These are phyloP conservation scores for Hirtodrosophila cameraria DNA, from an alignment of 2,888 invertebrate species.

Conservation along the genomic window DNA sequence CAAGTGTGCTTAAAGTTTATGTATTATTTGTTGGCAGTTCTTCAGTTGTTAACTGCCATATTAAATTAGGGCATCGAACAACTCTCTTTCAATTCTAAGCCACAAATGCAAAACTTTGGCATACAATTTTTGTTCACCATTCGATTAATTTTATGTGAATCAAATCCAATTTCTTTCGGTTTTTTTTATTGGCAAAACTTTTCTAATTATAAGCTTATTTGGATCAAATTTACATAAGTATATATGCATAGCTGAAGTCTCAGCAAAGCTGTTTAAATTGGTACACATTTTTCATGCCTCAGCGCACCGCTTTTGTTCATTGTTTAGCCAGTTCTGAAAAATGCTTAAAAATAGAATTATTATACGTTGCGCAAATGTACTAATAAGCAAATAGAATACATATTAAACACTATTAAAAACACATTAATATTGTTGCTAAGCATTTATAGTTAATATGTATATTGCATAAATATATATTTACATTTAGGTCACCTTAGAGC, in stretches of 20 bases:
- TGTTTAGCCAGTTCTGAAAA: background rate
- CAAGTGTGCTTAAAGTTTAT: background rate
- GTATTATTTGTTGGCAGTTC: slow-evolving; percentile 1
- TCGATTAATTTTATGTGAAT: slow-evolving; percentile 19
- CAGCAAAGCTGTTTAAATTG: slow-evolving; percentile 16
- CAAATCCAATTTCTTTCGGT: slow-evolving; percentile 8
- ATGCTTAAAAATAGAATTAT: background rate
- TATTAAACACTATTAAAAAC: no score
- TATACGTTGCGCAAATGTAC: no score
- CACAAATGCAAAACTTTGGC: background rate
- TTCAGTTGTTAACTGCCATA: background rate
- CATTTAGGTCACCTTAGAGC: no score
- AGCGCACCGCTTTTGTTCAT: slow-evolving; percentile 18
- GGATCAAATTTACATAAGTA: slow-evolving; percentile 38
- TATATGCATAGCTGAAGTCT: background rate
- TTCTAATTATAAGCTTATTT: slow-evolving; percentile 53
- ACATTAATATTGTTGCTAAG: no score
- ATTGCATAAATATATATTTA: no score
- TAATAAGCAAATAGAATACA: no score
- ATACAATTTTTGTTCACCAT: slow-evolving; percentile 9
- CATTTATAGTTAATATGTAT: no score
- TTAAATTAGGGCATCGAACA: no score
- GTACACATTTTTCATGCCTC: slow-evolving; percentile 47
- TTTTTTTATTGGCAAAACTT: slow-evolving; percentile 37
- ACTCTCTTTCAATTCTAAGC: no score